phyloP scores from a whole-genome alignment of 2,113 vertebrate genomes.

The Myotis davidii region DNA sequence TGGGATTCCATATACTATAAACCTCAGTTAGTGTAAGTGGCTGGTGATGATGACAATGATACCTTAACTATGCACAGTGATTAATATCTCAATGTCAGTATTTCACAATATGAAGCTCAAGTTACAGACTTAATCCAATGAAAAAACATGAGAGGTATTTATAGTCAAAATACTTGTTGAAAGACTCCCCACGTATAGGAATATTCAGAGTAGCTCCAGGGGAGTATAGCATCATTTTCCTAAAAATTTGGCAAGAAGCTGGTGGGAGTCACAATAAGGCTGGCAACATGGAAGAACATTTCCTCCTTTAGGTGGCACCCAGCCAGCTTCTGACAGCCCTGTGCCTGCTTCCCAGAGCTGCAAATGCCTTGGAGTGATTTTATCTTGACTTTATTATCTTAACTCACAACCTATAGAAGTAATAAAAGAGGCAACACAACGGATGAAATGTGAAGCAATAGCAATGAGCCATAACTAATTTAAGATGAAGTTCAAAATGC shows the following conservation, averaged over 20 bases:
- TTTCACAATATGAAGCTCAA: conserved; percentile 63
- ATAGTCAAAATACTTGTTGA: conserved; percentile 57
- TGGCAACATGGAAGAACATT: conserved; percentile 68
- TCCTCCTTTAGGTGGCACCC: conserved; percentile 66
- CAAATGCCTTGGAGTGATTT: conserved; percentile 46
- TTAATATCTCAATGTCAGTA: conserved; percentile 24
- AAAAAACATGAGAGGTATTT: conserved; percentile 35
- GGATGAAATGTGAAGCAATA: neutral
- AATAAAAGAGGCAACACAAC: neutral
- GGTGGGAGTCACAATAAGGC: conserved; percentile 62
- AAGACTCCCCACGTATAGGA: conserved; percentile 57
- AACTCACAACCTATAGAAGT: conserved; percentile 55
- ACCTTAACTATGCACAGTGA: neutral
- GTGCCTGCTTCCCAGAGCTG: conserved; percentile 76
- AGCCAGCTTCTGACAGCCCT: conserved; percentile 71
- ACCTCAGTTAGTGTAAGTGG: neutral
- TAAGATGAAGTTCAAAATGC: neutral
- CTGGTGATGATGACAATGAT: neutral
- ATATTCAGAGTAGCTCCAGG: conserved; percentile 24
- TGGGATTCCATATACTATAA: neutral
- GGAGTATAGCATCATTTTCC: conserved; percentile 47
- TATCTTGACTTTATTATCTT: conserved; percentile 61
- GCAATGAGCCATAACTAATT: neutral
- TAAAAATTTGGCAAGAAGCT: conserved; percentile 63
- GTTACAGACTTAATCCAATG: conserved; percentile 57